These are phyloP conservation scores for Ennomos quercinarius DNA, from an alignment of 2,888 invertebrate species.

Conservation along the genomic window DNA sequence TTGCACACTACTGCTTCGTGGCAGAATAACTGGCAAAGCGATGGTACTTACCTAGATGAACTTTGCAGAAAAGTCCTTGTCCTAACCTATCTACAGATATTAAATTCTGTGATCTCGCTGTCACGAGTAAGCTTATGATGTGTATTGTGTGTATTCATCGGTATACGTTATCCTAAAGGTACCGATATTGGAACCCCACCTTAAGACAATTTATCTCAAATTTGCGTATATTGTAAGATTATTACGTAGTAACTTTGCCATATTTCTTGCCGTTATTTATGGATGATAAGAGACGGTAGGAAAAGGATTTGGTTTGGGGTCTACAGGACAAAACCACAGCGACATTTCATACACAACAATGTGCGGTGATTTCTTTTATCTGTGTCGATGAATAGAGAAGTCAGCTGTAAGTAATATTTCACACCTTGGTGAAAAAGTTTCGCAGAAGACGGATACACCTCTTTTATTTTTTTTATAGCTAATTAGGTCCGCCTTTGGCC, in stretches of 20 bases:
- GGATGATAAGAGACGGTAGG: conserved; percentile 1
- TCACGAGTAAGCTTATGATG: conserved; percentile 16
- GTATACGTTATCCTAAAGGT: too few species aligned
- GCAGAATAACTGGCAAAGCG: too few species aligned
- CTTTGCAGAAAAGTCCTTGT: too few species aligned
- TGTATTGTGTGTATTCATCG: background rate
- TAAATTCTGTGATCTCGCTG: conserved; percentile 10
- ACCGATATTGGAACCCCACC: too few species aligned
- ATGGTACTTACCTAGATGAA: too few species aligned
- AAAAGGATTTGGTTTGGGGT: conserved; percentile 3
- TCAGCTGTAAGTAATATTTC: conserved; percentile 1
- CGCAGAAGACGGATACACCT: too few species aligned
- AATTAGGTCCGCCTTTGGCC: too few species aligned
- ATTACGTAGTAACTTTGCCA: background rate
- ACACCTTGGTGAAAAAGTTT: too few species aligned
- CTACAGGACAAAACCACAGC: background rate
- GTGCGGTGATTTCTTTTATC: background rate
- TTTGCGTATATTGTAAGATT: too few species aligned
- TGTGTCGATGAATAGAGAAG: conserved; percentile 1
- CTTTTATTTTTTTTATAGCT: too few species aligned
- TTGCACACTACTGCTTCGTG: too few species aligned
- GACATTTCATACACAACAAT: background rate
- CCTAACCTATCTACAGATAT: conserved; percentile 15
- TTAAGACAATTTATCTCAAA: too few species aligned
- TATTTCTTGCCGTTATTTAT: conserved; percentile 2